Percentiles rank a stretch among this genome's conserved stretches.
Conservation (phyloP, 2,113 vertebrate species). For the Dendrocopos noguchii region DNA sequence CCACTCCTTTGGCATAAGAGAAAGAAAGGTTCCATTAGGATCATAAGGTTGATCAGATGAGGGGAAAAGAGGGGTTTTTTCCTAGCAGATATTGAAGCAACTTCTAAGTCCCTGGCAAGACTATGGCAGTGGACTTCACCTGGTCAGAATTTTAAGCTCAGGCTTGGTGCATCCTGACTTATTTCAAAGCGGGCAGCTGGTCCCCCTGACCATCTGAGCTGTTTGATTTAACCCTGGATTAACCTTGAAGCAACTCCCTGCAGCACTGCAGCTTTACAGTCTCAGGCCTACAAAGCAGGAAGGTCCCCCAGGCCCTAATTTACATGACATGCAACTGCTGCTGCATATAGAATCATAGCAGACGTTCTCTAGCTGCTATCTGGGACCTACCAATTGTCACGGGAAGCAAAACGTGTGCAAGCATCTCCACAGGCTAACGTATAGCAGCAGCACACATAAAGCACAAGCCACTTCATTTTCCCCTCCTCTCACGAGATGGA, state of each 20-base stretch:
- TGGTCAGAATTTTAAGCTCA: not conserved
- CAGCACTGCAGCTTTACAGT: not conserved
- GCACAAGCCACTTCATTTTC: not conserved
- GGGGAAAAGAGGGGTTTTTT: not conserved
- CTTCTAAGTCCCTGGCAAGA: not conserved
- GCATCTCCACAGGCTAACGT: not conserved
- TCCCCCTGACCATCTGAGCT: not conserved
- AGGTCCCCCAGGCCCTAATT: not conserved
- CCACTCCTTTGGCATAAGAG: slow-evolving; percentile 85
- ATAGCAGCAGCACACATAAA: not conserved
- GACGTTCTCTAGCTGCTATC: not conserved
- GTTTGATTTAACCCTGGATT: not conserved
- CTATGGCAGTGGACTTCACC: not conserved
- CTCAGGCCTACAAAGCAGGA: not conserved
- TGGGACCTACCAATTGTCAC: not conserved
- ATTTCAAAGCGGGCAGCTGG: not conserved
- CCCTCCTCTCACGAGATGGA: not conserved
- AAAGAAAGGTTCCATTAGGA: slow-evolving; percentile 14
- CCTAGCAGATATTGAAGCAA: not conserved
- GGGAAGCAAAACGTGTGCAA: not conserved
- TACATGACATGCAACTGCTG: not conserved
- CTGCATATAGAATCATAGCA: not conserved
- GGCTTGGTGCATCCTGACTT: not conserved
- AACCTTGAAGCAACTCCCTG: not conserved
- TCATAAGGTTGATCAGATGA: not conserved